Evolutionary conservation across 2,888 invertebrate species (phyloP), one percentile per base, ranked within the genome.

Genomic region (Idaea aversata): DNA sequence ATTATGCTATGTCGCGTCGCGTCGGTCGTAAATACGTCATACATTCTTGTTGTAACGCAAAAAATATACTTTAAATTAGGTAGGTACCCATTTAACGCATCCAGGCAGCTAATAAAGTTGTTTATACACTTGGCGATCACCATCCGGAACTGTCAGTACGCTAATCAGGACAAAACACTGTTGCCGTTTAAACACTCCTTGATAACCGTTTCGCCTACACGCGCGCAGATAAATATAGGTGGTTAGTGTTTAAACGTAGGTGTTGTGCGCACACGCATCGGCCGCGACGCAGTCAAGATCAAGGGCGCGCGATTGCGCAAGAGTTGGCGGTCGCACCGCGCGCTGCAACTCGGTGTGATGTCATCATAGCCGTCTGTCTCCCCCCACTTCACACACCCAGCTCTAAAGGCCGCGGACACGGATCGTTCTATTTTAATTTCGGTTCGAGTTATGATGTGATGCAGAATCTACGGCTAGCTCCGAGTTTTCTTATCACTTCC

Each of bases 281-380:
- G 83, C 86, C 88, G 87, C 89, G 88, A 88, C 92, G 91, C 93
- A 93, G 93, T 93, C 93, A 93, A 93, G 93, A 93, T 93, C 93
- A 93, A 93, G 93, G 93, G 90, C 93, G 86, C 78, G 77, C 85
- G 91, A 90, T 93, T 93, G 91, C 93, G 92, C 88, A 92, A 93
- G 87, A 88, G 88, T 89, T 91, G 91, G 91, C 92, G 86, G 88
- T 85, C 88, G 88, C 88, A 85, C 84, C 85, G 86, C 86, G 86
- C 86, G 80, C 88, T 90, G 91, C 91, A 90, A 82, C 85, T 80
- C 80, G 68, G 76, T 88, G 91, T 92, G 92, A 92, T 91, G 91
- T 92, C 92, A 92, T 91, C 90, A 83, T 25, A 25, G 77, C 80
- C 85, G 87, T 85, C 87, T 86, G 82, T 77, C 75, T 73, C 78